These are phyloP conservation scores for Columba janthina DNA, from an alignment of 2,113 vertebrate species.

Conservation along the genomic window DNA sequence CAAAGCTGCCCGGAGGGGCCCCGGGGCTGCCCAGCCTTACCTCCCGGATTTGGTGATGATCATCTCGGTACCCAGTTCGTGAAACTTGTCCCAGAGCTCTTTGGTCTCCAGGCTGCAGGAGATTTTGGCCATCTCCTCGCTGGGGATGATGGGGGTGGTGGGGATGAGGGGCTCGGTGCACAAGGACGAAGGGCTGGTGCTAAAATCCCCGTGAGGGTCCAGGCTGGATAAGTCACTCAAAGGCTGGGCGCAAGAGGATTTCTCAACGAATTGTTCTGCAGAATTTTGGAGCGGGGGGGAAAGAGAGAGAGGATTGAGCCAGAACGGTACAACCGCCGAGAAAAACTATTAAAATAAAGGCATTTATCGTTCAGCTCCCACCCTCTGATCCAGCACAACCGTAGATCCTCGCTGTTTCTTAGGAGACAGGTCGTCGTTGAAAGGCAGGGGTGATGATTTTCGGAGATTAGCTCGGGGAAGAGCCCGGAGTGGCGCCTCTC, in stretches of 20 bases:
- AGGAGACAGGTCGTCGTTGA: neutral
- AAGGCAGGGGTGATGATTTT: neutral
- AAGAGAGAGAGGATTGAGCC: neutral
- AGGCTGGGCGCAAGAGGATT: constrained; percentile 88
- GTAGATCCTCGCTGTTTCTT: neutral
- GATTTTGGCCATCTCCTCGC: constrained; percentile 98
- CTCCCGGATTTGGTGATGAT: constrained; percentile 99
- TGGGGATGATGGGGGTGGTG: constrained; percentile 89
- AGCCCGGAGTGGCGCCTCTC: neutral
- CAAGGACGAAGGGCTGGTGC: constrained; percentile 77
- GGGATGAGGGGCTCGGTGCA: constrained; percentile 97
- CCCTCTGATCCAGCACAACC: neutral
- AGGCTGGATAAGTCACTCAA: constrained; percentile 85
- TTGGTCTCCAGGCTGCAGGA: constrained; percentile 97
- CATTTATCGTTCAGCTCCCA: neutral
- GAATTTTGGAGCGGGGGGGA: neutral
- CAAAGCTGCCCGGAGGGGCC: no score
- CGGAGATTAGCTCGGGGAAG: neutral
- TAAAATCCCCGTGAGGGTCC: constrained; percentile 85
- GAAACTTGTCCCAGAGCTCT: constrained; percentile 99
- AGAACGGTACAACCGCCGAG: neutral
- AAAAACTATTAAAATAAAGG: neutral
- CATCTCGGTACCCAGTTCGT: constrained; percentile 98
- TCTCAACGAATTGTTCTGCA: constrained; percentile 96
- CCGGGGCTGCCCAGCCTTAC: constrained; percentile 60